Evolutionary conservation across 2,888 invertebrate genomes (phyloP).

Genomic region (Peribatodes rhomboidaria): DNA sequence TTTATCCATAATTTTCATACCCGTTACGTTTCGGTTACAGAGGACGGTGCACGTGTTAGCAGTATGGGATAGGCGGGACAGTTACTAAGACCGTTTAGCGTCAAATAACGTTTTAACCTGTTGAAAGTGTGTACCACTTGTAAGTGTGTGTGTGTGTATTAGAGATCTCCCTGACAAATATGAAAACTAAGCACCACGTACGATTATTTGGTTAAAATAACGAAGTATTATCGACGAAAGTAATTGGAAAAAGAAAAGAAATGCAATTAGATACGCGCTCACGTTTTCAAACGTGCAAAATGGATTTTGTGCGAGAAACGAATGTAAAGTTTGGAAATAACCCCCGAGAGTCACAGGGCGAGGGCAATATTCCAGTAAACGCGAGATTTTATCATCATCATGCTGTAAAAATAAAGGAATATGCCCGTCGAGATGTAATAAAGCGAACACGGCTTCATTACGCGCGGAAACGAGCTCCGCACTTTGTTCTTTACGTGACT

Average conservation of each 20-base stretch:
- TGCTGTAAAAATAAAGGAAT: slow-evolving; percentile 55
- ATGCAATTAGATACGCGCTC: slow-evolving; percentile 34
- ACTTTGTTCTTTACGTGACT: slow-evolving; percentile 69
- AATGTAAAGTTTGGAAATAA: slow-evolving; percentile 43
- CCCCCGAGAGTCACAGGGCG: slow-evolving; percentile 30
- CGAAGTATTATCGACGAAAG: slow-evolving; percentile 14
- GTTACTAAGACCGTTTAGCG: background rate
- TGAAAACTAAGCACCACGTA: background rate
- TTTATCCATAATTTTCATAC: slow-evolving; percentile 56
- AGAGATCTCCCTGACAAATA: background rate
- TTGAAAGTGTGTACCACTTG: background rate
- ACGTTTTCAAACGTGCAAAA: slow-evolving; percentile 25
- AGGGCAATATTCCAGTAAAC: slow-evolving; percentile 42
- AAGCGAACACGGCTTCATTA: slow-evolving; percentile 61
- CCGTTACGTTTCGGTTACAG: slow-evolving; percentile 51
- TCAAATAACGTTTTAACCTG: background rate
- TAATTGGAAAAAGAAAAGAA: slow-evolving; percentile 26
- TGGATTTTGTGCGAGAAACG: slow-evolving; percentile 30
- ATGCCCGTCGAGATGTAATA: slow-evolving; percentile 52
- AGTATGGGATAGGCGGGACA: slow-evolving; percentile 28
- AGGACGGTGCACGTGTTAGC: slow-evolving; percentile 44
- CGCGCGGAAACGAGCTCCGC: slow-evolving; percentile 60
- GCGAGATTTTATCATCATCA: slow-evolving; percentile 48
- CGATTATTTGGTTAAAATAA: slow-evolving; percentile 2
- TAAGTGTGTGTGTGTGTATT: too few species aligned